Percentiles rank a stretch among this genome's conserved stretches.
phyloP scores from a whole-genome alignment of 1,140 invertebrate species.

The Medauroidea extradentata region DNA sequence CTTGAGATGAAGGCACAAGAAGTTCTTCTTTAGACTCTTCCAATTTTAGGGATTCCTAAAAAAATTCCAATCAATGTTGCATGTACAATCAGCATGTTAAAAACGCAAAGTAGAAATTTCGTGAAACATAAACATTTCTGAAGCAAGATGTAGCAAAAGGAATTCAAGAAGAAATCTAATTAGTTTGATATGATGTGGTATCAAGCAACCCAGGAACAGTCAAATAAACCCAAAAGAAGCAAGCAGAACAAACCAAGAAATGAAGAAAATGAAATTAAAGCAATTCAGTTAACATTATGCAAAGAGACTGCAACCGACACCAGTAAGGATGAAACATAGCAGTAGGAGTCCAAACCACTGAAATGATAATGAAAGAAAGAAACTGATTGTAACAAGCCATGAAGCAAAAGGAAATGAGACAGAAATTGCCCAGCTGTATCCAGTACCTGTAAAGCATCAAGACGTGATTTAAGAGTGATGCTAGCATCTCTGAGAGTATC shows the following conservation, averaged over 20 bases:
- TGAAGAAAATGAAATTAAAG: background rate
- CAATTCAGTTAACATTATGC: background rate
- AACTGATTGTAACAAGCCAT: background rate
- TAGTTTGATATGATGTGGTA: no score
- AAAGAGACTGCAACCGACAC: background rate
- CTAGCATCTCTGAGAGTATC: constrained; percentile 52
- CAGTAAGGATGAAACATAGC: background rate
- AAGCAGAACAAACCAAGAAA: background rate
- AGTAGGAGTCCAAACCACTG: no score
- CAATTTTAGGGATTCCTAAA: constrained; percentile 2
- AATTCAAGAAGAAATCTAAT: background rate
- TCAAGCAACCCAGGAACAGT: background rate
- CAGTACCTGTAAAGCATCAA: constrained; percentile 48
- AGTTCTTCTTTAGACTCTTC: constrained; percentile 4
- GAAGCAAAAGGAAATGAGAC: background rate
- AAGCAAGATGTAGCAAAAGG: background rate
- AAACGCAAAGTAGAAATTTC: background rate
- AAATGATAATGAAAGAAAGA: background rate
- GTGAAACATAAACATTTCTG: background rate
- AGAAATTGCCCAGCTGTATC: background rate
- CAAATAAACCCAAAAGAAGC: background rate
- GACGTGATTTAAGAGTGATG: constrained; percentile 50
- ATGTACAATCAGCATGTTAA: background rate
- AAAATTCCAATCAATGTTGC: background rate
- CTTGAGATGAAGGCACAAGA: background rate